A percentile compares a stretch with the other conserved stretches of the same genome.
These are phyloP conservation scores for Pandemis cinnamomeana DNA, from an alignment of 2,888 invertebrate species.

Conservation along the genomic window DNA sequence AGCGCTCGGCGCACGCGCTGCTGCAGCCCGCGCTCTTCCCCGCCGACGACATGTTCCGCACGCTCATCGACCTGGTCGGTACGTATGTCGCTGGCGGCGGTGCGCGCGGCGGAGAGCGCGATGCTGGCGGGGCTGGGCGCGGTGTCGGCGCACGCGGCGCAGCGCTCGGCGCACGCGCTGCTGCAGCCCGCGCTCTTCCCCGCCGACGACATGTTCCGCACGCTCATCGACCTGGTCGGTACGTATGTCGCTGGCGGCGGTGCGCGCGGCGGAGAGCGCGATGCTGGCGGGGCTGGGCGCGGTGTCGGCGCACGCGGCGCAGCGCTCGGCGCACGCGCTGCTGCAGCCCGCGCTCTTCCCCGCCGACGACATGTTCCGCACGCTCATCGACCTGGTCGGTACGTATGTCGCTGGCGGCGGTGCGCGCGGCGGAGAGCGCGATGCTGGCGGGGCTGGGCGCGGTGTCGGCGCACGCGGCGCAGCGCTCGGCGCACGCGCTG, in stretches of 20 bases:
- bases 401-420: slow-evolving; percentile 86
- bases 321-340: slow-evolving; percentile 69
- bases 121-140: slow-evolving; percentile 32
- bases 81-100: slow-evolving; percentile 86
- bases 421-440: slow-evolving; percentile 76
- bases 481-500: slow-evolving; percentile 69
- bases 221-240: slow-evolving; percentile 91
- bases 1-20: slow-evolving; percentile 69
- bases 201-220: slow-evolving; percentile 90
- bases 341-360: slow-evolving; percentile 92
- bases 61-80: slow-evolving; percentile 91
- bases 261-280: slow-evolving; percentile 76
- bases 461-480: slow-evolving; percentile 68
- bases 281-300: slow-evolving; percentile 32
- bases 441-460: slow-evolving; percentile 32
- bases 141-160: slow-evolving; percentile 68
- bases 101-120: slow-evolving; percentile 76
- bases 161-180: slow-evolving; percentile 69
- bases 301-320: slow-evolving; percentile 68
- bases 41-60: slow-evolving; percentile 90
- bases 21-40: slow-evolving; percentile 92
- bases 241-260: slow-evolving; percentile 86
- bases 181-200: slow-evolving; percentile 92
- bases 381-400: slow-evolving; percentile 91
- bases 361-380: slow-evolving; percentile 90